Base-by-base conservation (phyloP, 2,888 invertebrate species). In the Colletes collaris region DNA sequence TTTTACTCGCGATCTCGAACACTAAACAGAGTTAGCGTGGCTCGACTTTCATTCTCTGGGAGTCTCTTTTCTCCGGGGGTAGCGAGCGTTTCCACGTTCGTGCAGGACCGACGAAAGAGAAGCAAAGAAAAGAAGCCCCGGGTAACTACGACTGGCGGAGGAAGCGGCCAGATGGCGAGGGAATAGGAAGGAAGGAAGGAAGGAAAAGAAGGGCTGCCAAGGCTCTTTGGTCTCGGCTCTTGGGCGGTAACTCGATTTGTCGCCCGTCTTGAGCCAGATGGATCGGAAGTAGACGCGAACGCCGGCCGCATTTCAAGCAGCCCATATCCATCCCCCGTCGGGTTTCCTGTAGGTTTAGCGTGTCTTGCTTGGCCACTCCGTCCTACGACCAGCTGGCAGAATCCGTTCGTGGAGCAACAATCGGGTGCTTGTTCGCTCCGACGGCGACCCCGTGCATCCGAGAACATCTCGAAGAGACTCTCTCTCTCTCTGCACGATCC, bases 251-350 rank as follows among this genome's bases (percentile, higher is more conserved):
- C 90, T 90, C 90, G 90, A 90, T 90, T 90, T 90, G 90, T 90
- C 90, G 90, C 89, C 90, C 89, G 90, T 90, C 90, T 89, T 89
- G 90, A 90, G 90, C 89, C 90, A 90, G 90, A 90, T 90, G 90
- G 90, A 90, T 90, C 90, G 90, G 90, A 90, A 90, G 90, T 90
- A 90, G 90, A 90, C 89, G 87, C 88, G 89, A 84, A 90, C 87
- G 89, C 87, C 85, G 82, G 86, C 89, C 90, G 90, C 90, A 90
- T 90, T 87, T 89, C 87, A 90, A 90, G 85, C 88, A 90, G 89
- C 82, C 85, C 80, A 76, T 76, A 76, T 78, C 71, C 56, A 49
- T 35, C 35, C 19, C 58, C 52, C 68, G 10, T 44, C 55, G 56
- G 67, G 2, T n/a, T 65, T 49, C 79, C 56, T 68, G 59, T 62